phyloP scores from a whole-genome alignment of 1,140 invertebrate species.

The Heliconius nattereri region DNA sequence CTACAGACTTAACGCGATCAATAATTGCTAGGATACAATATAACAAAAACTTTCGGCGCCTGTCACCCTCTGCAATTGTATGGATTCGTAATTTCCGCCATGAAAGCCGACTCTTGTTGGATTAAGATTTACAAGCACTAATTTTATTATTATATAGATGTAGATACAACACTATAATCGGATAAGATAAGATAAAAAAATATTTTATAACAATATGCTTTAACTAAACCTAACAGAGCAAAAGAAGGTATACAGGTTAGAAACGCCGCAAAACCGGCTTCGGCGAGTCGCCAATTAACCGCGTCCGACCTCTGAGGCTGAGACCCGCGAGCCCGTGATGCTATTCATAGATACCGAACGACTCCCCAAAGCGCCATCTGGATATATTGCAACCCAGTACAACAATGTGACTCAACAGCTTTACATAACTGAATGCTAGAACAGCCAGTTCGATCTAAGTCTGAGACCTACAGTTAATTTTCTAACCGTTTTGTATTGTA shows the following conservation, averaged over 20 bases:
- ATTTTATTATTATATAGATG: slow-evolving; percentile 28
- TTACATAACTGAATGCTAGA: slow-evolving; percentile 43
- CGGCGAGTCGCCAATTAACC: slow-evolving; percentile 75
- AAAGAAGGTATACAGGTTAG: slow-evolving; percentile 45
- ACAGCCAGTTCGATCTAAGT: slow-evolving; percentile 27
- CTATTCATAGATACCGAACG: slow-evolving; percentile 54
- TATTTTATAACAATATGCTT: neutral
- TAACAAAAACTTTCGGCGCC: slow-evolving; percentile 57
- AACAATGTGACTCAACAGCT: slow-evolving; percentile 44
- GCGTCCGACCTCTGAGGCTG: slow-evolving; percentile 68
- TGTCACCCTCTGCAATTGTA: slow-evolving; percentile 42
- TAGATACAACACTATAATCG: neutral
- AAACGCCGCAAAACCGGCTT: slow-evolving; percentile 76
- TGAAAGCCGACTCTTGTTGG: slow-evolving; percentile 48
- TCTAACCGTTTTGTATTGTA: slow-evolving; percentile 12
- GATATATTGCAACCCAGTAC: slow-evolving; percentile 39
- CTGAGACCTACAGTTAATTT: slow-evolving; percentile 10
- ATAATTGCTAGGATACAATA: slow-evolving; percentile 67
- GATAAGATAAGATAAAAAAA: neutral
- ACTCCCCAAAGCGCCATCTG: slow-evolving; percentile 42
- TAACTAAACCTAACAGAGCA: slow-evolving; percentile 2
- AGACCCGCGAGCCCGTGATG: slow-evolving; percentile 53
- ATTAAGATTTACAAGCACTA: slow-evolving; percentile 36
- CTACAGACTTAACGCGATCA: slow-evolving; percentile 40
- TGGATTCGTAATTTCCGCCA: slow-evolving; percentile 72